Percentiles rank a stretch among this genome's conserved stretches.
Conservation (phyloP, 2,888 invertebrate genomes). For the Reticulitermes lucifugus region DNA sequence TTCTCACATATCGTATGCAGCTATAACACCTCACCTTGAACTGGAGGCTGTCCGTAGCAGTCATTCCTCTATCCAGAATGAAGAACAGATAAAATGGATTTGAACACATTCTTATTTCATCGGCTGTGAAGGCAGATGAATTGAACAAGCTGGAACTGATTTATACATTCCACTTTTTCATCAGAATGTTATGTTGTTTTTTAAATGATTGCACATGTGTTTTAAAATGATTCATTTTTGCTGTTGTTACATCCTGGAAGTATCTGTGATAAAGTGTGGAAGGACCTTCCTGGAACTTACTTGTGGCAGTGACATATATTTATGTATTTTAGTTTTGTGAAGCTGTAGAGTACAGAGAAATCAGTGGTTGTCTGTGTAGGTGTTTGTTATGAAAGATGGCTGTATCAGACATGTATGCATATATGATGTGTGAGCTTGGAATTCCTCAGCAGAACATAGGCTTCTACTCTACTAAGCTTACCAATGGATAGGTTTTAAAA, state of each 20-base stretch:
- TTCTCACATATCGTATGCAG: constrained; percentile 61
- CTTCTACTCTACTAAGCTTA: too few relatives aligned
- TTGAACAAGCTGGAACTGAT: not conserved
- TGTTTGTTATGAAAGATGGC: too few relatives aligned
- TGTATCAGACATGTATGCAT: too few relatives aligned
- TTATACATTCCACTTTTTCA: not conserved
- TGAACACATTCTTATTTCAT: constrained; percentile 47
- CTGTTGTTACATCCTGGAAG: not conserved
- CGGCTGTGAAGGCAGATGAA: not conserved
- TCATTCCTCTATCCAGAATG: constrained; percentile 48
- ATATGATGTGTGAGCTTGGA: too few relatives aligned
- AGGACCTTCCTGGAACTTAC: not conserved
- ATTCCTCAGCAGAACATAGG: too few relatives aligned
- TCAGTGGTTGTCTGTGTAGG: too few relatives aligned
- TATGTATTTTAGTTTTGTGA: too few relatives aligned
- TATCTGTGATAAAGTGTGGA: not conserved
- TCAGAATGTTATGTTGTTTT: not conserved
- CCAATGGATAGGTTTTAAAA: too few relatives aligned
- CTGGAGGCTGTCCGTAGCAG: constrained; percentile 54
- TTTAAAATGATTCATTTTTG: not conserved
- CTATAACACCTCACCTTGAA: constrained; percentile 56
- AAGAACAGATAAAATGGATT: constrained; percentile 61
- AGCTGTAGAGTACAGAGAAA: too few relatives aligned
- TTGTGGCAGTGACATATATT: not conserved
- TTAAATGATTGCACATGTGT: not conserved